These are phyloP conservation scores for Amphiura filiformis DNA, from an alignment of 35 echinoderm and acorn worm genomes.

Conservation along the genomic window DNA sequence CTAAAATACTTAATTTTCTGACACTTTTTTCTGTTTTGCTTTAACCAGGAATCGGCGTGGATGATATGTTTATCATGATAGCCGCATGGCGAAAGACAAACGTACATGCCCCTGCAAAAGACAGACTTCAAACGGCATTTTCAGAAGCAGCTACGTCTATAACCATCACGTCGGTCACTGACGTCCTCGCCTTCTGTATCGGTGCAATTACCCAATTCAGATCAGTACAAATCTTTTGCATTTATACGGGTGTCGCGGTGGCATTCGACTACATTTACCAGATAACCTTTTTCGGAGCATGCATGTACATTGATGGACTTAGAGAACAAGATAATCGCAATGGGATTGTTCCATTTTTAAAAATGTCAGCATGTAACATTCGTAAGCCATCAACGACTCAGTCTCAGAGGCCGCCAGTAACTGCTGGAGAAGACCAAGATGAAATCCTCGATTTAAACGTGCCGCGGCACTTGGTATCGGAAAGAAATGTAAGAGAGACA, in stretches of 20 bases:
- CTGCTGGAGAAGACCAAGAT: too few relatives aligned
- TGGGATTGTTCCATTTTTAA: slow-evolving; percentile 40
- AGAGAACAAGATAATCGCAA: slow-evolving; percentile 37
- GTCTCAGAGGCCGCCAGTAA: too few relatives aligned
- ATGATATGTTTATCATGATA: slow-evolving; percentile 79
- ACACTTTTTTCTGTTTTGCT: too few relatives aligned
- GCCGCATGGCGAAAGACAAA: slow-evolving; percentile 49
- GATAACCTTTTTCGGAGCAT: slow-evolving; percentile 72
- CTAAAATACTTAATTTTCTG: too few relatives aligned
- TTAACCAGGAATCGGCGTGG: slow-evolving; percentile 46
- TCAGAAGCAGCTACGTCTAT: slow-evolving; percentile 65
- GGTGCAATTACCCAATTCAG: slow-evolving; percentile 43
- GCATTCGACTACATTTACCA: slow-evolving; percentile 55
- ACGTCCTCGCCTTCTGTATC: slow-evolving; percentile 52
- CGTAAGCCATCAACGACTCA: too few relatives aligned
- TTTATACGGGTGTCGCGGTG: slow-evolving; percentile 56
- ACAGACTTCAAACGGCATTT: slow-evolving; percentile 44
- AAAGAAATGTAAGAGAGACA: too few relatives aligned
- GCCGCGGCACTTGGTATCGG: too few relatives aligned
- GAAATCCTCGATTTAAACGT: neutral
- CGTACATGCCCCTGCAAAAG: slow-evolving; percentile 3
- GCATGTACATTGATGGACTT: slow-evolving; percentile 44
- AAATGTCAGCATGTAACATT: too few relatives aligned
- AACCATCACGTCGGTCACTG: slow-evolving; percentile 56
- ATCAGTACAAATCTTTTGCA: slow-evolving; percentile 48